phyloP scores from a whole-genome alignment of 1,140 invertebrate genomes.

The Aphelinus certus region DNA sequence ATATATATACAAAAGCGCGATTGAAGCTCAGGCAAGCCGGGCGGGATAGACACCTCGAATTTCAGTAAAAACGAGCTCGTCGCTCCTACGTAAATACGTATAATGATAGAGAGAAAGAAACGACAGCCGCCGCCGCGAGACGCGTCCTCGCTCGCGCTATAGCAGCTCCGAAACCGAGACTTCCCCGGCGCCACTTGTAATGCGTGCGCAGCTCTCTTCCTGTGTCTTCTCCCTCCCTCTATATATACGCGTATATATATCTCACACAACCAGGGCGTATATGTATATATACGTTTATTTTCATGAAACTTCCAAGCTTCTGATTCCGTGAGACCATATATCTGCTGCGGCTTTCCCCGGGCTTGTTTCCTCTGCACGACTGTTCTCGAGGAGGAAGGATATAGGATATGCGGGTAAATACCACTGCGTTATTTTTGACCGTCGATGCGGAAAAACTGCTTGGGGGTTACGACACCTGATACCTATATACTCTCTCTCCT shows the following conservation, averaged over 20 bases:
- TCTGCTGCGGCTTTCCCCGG: neutral
- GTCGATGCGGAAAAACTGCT: too few species aligned
- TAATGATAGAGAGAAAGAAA: conserved; percentile 36
- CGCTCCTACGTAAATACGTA: conserved; percentile 60
- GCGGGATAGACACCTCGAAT: conserved; percentile 48
- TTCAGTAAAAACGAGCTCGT: conserved; percentile 44
- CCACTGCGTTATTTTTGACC: conserved; percentile 12
- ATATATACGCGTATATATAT: too few species aligned
- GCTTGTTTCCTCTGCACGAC: conserved; percentile 5
- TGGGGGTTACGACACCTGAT: too few species aligned
- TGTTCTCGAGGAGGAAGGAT: conserved; percentile 10
- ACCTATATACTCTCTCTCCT: too few species aligned
- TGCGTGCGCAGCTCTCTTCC: conserved; percentile 32
- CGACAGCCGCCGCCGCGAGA: conserved; percentile 45
- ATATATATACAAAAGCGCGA: too few species aligned
- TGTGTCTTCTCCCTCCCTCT: neutral
- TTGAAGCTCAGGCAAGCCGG: conserved; percentile 12
- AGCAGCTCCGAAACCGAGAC: conserved; percentile 32
- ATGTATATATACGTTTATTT: conserved; percentile 21
- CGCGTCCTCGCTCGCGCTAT: neutral
- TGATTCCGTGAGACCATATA: neutral
- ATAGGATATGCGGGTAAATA: neutral
- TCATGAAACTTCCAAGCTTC: conserved; percentile 13
- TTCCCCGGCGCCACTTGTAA: conserved; percentile 53
- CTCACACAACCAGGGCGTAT: neutral